These are phyloP conservation scores for Sphaerodactylus townsendi DNA, from an alignment of 2,113 vertebrate genomes.

Conservation along the genomic window DNA sequence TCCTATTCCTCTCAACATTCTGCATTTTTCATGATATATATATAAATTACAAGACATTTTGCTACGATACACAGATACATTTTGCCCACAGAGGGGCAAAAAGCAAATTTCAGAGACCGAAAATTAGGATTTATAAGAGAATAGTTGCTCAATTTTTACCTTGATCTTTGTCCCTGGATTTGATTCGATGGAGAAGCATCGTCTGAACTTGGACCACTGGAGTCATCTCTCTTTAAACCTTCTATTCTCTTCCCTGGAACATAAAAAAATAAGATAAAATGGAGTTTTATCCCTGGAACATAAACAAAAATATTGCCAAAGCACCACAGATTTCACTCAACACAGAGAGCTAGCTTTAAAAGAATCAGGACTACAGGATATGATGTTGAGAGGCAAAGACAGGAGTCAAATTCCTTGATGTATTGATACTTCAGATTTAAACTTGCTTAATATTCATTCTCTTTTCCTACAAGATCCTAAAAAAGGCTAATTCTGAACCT, in stretches of 20 bases:
- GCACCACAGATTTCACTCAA: background rate
- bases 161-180: conserved; percentile 69
- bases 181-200: conserved; percentile 65
- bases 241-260: conserved; percentile 75
- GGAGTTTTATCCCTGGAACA: conserved; percentile 3
- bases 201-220: conserved; percentile 58
- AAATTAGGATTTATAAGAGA: background rate
- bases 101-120: background rate
- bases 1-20: background rate
- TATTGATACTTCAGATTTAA: no score
- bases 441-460: no score
- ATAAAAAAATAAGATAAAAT: conserved; percentile 42
- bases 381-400: no score
- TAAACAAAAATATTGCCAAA: conserved; percentile 16
- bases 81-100: background rate
- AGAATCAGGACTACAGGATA: no score
- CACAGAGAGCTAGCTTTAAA: no score
- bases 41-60: no score
- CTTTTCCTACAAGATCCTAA: no score
- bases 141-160: conserved; percentile 60
- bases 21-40: background rate
- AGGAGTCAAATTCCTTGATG: no score
- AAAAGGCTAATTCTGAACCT: no score
- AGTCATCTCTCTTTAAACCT: conserved; percentile 74
- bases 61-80: no score